Base-by-base conservation (phyloP, 2,797 vertebrate species). In the Schizothorax lantsangensis region DNA sequence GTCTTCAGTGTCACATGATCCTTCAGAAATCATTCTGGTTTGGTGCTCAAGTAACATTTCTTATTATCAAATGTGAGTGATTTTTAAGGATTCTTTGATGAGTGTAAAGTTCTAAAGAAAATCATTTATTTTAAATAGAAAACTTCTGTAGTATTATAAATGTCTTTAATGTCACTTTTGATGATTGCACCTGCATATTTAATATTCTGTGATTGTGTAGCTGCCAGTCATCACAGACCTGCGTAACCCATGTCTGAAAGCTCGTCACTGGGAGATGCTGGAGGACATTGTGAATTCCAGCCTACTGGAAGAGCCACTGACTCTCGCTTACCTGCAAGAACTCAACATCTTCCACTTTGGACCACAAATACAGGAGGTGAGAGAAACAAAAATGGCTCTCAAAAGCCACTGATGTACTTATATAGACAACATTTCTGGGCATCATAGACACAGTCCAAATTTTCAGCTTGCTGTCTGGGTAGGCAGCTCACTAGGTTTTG, bases 221-320 rank as follows among this genome's bases (percentile, higher is more conserved):
- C 92, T 97, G 79, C 96, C 96, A 21, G 93, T 96, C 77, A 95
- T 97, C 89, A 93, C 89, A 64, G 95, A 97, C 88, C 91, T 97
- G 72, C 93, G 94, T 85, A 97, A 97, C 84, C 95, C 95, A 2
- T 95, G 91, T 91, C 90, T 97, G 93, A 97, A 97, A 91, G 33
- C 90, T 0, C 92, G 95, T 43, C 96, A 96, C 75, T 97, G 97
- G 96, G 86, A 85, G 75, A 90, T 85, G 30, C 89, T 98, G 88
- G 95, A 97, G 88, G 88, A 91, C 69, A 87, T 94, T 2, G 89
- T 96, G 26, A 92, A 94, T 26, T 90, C 92, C 43, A 84, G 86
- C 5, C 88, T 97, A 71, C 83, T 87, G 75, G 90, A 94, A 74
- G 83, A 93, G 33, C 92, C 96, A 0, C 90, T 97, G 49, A 95